Evolutionary conservation across 2,113 vertebrate genomes (phyloP), one percentile per base, ranked within the genome.

Genomic region (Prietella phreatophila): DNA sequence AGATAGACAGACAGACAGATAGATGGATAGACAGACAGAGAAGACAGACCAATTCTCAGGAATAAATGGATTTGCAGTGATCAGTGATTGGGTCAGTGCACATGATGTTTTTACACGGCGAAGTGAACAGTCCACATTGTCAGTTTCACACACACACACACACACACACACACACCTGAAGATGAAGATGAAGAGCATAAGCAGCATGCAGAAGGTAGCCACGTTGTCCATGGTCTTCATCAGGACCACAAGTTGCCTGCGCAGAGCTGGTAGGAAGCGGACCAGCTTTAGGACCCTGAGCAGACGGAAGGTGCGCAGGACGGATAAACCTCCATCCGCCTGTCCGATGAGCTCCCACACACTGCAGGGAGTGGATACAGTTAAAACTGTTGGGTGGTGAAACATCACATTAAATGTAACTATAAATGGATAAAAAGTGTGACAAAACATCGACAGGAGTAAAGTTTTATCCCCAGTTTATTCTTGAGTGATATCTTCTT

Each of bases 221-320:
- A 98, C 97, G 0, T 98, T 98, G 95, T 98, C 97, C 97, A 98
- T 98, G 14, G 97, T 98, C 95, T 97, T 97, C 96, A 98, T 96
- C 89, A 98, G 95, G 69, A 98, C 97, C 91, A 98, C 97, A 88
- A 98, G 95, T 94, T 98, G 97, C 88, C 97, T 96, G 84, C 97
- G 95, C 86, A 98, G 95, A 2, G 97, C 97, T 0, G 97, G 97
- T 93, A 98, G 96, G 95, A 98, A 98, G 5, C 97, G 94, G 63
- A 98, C 97, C 90, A 98, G 94, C 90, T 98, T 98, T 73, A 98
- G 92, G 53, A 98, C 97, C 1, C 97, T 93, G n/a, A 98, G 96
- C 91, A 98, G 95, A 2, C 97, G 96, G 87, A 98, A 98, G 0
- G 97, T 98, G 3, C 97, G 92, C 7, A 97, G 95, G 78, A 98